Conservation (phyloP, 2,113 vertebrate genomes). For the Odobenus rosmarus region DNA sequence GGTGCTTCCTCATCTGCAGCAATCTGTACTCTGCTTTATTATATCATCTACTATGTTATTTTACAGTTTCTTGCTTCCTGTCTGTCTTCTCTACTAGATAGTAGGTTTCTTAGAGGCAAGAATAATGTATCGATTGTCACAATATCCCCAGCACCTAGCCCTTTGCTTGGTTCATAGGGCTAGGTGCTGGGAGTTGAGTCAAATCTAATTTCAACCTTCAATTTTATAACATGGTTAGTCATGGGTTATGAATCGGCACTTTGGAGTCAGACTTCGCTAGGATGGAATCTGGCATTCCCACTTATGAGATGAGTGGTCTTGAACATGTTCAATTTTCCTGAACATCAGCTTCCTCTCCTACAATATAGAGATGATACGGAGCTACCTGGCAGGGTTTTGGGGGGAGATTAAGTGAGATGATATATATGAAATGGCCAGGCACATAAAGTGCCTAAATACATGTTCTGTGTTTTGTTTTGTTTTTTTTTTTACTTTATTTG, state of each 20-base stretch:
- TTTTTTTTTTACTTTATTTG: neutral
- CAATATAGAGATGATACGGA: neutral
- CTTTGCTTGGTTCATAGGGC: neutral
- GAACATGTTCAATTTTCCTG: conserved; percentile 28
- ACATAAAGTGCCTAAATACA: neutral
- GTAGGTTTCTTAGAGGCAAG: neutral
- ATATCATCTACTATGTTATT: neutral
- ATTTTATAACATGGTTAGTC: neutral
- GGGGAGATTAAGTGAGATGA: neutral
- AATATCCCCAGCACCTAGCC: neutral
- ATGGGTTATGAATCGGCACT: neutral
- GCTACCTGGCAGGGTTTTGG: neutral
- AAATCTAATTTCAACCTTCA: conserved; percentile 18
- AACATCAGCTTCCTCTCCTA: neutral
- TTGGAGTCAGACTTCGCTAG: neutral
- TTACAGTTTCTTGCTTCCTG: neutral
- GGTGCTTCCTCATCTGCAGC: neutral
- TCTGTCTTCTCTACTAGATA: neutral
- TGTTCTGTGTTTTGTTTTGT: neutral
- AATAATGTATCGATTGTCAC: neutral
- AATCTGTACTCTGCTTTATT: neutral
- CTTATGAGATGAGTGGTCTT: neutral
- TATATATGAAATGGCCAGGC: neutral
- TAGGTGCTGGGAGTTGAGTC: neutral
- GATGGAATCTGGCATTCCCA: neutral